A percentile compares a stretch with the other conserved stretches of the same genome.
Conservation (phyloP, 2,113 vertebrate species). For the Cinclus cinclus region DNA sequence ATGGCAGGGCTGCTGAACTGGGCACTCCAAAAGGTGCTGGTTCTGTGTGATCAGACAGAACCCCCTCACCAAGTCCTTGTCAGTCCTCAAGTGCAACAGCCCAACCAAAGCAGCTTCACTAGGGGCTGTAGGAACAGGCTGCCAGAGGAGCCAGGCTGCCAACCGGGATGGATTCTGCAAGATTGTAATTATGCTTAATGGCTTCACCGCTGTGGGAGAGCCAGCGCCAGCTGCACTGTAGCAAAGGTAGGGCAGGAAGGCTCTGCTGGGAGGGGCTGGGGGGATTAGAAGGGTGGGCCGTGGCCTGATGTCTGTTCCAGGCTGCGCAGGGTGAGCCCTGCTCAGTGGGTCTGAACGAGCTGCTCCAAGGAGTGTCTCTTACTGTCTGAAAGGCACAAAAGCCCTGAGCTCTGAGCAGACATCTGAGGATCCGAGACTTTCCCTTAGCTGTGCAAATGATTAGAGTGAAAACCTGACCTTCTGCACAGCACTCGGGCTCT, state of each 20-base stretch:
- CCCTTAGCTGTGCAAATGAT: neutral
- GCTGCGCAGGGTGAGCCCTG: rapidly evolving
- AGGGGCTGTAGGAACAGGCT: neutral
- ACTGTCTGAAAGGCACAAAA: neutral
- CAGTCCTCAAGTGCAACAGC: neutral
- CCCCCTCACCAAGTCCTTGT: neutral
- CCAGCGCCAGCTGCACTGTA: neutral
- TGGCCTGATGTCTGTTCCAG: neutral
- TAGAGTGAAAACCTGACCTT: neutral
- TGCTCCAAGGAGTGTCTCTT: neutral
- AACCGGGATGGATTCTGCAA: neutral
- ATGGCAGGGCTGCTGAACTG: neutral
- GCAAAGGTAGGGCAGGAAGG: neutral
- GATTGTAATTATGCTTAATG: slow-evolving; percentile 2
- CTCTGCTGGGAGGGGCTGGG: neutral
- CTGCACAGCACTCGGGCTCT: neutral
- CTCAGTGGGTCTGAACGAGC: neutral
- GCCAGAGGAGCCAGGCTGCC: neutral
- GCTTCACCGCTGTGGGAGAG: neutral
- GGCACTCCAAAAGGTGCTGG: neutral
- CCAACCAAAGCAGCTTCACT: neutral
- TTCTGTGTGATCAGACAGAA: neutral
- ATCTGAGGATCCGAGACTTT: neutral
- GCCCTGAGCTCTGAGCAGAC: neutral
- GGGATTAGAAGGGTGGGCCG: neutral